A percentile compares a stretch with the other conserved stretches of the same genome.
Evolutionary conservation across 2,888 invertebrate genomes (phyloP).

Genomic region (Drosophila mayaguana): DNA sequence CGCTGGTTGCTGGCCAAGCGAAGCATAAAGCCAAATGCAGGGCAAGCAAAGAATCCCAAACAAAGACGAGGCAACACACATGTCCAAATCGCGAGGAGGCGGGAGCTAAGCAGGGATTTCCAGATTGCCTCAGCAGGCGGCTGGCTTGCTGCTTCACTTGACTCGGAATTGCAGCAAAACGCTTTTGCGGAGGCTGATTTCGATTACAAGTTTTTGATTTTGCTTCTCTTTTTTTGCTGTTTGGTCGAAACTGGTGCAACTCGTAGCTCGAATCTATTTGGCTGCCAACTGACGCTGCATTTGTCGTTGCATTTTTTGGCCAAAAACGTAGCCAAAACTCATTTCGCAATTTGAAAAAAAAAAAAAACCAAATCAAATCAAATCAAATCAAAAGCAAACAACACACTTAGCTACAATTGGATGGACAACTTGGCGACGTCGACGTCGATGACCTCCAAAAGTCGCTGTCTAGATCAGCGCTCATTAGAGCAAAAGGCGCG

Average conservation of each 20-base stretch:
- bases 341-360: constrained; percentile 66
- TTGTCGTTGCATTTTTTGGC: constrained; percentile 66
- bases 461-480: constrained; percentile 61
- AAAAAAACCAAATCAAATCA: constrained; percentile 24
- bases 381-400: constrained; percentile 37
- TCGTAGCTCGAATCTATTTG: constrained; percentile 50
- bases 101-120: constrained; percentile 55
- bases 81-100: not conserved
- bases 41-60: constrained; percentile 54
- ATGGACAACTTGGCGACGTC: constrained; percentile 70
- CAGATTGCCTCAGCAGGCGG: constrained; percentile 66
- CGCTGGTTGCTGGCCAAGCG: constrained; percentile 46
- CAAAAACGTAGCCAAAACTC: constrained; percentile 65
- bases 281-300: constrained; percentile 64
- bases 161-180: constrained; percentile 50
- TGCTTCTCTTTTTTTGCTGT: constrained; percentile 5
- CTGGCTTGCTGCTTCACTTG: constrained; percentile 54
- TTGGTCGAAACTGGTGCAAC: constrained; percentile 69
- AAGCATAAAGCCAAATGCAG: constrained; percentile 62
- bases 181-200: constrained; percentile 54
- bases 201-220: constrained; percentile 54
- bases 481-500: constrained; percentile 72
- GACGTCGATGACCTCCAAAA: constrained; percentile 72
- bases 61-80: constrained; percentile 43
- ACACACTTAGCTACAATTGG: constrained; percentile 68